Evolutionary conservation across 2,888 invertebrate genomes (phyloP).

Genomic region (Dexiosoma caninum): DNA sequence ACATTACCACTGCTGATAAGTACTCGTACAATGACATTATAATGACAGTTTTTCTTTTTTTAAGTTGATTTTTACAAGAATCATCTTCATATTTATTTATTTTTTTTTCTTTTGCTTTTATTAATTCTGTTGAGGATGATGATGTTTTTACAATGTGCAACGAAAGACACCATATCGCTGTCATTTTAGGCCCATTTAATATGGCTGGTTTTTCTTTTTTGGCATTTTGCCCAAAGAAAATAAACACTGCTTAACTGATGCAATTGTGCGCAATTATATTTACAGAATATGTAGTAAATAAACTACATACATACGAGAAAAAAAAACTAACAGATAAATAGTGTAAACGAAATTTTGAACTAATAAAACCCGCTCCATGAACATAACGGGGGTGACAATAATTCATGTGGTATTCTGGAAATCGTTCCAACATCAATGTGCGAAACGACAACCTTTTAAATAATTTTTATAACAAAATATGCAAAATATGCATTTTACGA

Average conservation of each 20-base stretch:
- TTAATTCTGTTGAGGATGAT: background rate
- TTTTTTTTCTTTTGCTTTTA: conserved; percentile 1
- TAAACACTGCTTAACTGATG: conserved; percentile 35
- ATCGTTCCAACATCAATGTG: too few relatives aligned
- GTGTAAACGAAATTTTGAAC: too few relatives aligned
- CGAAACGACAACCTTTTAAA: too few relatives aligned
- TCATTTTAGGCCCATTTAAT: conserved; percentile 56
- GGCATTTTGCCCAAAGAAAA: conserved; percentile 56
- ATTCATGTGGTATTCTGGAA: too few relatives aligned
- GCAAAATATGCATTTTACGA: too few relatives aligned
- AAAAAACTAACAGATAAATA: too few relatives aligned
- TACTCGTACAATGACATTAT: conserved; percentile 65
- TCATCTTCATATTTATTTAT: conserved; percentile 17
- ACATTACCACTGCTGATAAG: conserved; percentile 51
- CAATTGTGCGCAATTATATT: conserved; percentile 24
- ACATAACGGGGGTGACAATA: too few relatives aligned
- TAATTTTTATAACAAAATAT: too few relatives aligned
- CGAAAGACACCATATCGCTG: conserved; percentile 56
- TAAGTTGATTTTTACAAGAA: background rate
- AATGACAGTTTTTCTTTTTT: conserved; percentile 53
- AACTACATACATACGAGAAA: background rate
- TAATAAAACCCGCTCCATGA: too few relatives aligned
- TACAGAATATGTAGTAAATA: background rate
- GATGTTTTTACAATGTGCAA: background rate
- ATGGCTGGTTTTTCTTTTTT: conserved; percentile 36